Base-by-base conservation (phyloP, 2,113 vertebrate genomes). In the Brachyistius frenatus region DNA sequence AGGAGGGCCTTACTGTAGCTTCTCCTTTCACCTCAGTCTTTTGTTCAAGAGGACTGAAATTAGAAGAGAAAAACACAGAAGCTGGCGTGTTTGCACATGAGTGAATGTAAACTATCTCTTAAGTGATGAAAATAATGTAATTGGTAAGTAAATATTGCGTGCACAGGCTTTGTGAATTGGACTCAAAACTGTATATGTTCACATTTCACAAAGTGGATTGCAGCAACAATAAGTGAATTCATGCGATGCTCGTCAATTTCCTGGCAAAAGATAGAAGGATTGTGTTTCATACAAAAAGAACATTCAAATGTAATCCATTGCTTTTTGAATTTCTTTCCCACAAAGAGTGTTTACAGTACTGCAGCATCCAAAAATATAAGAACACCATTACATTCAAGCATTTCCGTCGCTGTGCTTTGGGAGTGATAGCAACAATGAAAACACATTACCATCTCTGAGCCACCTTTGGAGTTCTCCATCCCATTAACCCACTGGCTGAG, bases 311-410 rank as follows among this genome's bases (percentile, higher is more conserved):
- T 49, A 78, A 85, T 72, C 63, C 11, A 47, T 47, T 66, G 60
- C 63, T 89, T 91, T 91, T 74, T 66, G 82, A 32, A 83, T 74
- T 73, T 23, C 76, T 69, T 76, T 77, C 75, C 75, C 66, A 67
- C 73, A n/a, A 49, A 91, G 60, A 83, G 75, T 88, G 86, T 91
- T 91, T 93, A 90, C 92, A 94, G 92, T 91, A 91, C 93, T 91
- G 87, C 75, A 91, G 83, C 88, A 87, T 90, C 78, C 86, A 84
- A 84, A 75, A 84, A 88, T 73, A 58, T 83, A 81, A 87, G 56
- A 88, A 88, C 70, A 85, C 35, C 84, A 69, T 37, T 91, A 85
- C 85, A 83, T 91, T 90, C 79, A 91, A 92, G 87, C 63, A 70
- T 81, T 70, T 83, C 81, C 72, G 72, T 88, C 56, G 67, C 72